Conservation (phyloP, 1,140 invertebrate species). For the Nylanderia fulva region DNA sequence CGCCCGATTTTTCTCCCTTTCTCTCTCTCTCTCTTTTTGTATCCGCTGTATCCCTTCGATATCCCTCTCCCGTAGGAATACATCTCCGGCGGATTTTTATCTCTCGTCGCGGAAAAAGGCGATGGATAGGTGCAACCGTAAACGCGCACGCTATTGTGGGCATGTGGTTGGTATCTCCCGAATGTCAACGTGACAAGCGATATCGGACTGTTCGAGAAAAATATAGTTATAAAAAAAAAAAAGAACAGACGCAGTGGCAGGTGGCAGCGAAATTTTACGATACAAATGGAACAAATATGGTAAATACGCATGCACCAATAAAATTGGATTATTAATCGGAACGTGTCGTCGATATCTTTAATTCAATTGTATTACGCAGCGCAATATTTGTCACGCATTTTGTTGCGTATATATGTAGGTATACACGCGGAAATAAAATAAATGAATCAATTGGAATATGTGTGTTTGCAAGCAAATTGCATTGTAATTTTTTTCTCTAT, state of each 20-base stretch:
- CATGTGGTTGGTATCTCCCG: slow-evolving; percentile 27
- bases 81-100: slow-evolving; percentile 48
- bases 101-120: slow-evolving; percentile 43
- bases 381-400: not conserved
- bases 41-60: slow-evolving; percentile 32
- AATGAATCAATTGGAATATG: not conserved
- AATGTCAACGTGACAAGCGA: slow-evolving; percentile 43
- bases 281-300: not conserved
- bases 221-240: not conserved
- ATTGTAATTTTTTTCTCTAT: not conserved
- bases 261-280: not conserved
- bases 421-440: not conserved
- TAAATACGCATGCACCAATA: not conserved
- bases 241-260: no score
- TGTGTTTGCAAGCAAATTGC: not conserved
- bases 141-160: slow-evolving; percentile 29
- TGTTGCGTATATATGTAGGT: no score
- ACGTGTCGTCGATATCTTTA: not conserved
- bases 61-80: slow-evolving; percentile 13
- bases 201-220: slow-evolving; percentile 19
- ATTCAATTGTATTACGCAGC: not conserved
- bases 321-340: not conserved
- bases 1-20: slow-evolving; percentile 1
- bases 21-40: not conserved
- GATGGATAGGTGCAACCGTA: slow-evolving; percentile 34